Evolutionary conservation across 2,888 invertebrate genomes (phyloP), one percentile per base, ranked within the genome.

Genomic region (Heteromurus nitidus): DNA sequence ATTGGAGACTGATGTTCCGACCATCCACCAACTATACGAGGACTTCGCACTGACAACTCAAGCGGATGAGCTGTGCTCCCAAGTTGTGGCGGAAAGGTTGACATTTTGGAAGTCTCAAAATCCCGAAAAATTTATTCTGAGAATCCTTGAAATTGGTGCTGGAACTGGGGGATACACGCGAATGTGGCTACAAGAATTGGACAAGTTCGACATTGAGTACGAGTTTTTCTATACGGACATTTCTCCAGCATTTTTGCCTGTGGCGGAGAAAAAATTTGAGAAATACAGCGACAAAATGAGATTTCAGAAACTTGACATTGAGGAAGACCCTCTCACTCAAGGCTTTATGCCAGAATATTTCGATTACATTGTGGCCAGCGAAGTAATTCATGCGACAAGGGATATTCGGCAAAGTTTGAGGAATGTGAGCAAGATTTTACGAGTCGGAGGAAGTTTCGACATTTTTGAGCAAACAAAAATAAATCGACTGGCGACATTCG

Each of bases 141-240:
- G 80, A 11, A 64, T 80, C 50, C 58, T 80, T 24, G 80, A 80
- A 18, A 69, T 80, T 0, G 13, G 72, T 26, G 80, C 74, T 1
- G 74, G 73, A 18, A 73, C 73, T 16, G 73, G 64, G 1, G 80
- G 80, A 36, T 31, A 20, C 20, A 36, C 9, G 7, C 74, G 69
- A 1, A 53, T 42, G 36, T 22, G 18, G 13, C 31, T 42, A 11
- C 2, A 20, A 9, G 7, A 22, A n/a, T n/a, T 80, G n/a, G 22
- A 24, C 20, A 42, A 42, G 13, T 30, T 16, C 11, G 64, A 53
- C 0, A 9, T 30, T 1, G 11, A 55, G 0, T 69, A 58, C 60
- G 73, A 79, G 18, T 79, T 74, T 28, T 68, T 53, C 3, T 82
- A 58, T 42, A 79, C 82, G 0, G 82, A 79, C 31, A 79, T 79